Evolutionary conservation across 1,140 invertebrate species (phyloP), one percentile per base, ranked within the genome.

Genomic region (Leguminivora glycinivorella): DNA sequence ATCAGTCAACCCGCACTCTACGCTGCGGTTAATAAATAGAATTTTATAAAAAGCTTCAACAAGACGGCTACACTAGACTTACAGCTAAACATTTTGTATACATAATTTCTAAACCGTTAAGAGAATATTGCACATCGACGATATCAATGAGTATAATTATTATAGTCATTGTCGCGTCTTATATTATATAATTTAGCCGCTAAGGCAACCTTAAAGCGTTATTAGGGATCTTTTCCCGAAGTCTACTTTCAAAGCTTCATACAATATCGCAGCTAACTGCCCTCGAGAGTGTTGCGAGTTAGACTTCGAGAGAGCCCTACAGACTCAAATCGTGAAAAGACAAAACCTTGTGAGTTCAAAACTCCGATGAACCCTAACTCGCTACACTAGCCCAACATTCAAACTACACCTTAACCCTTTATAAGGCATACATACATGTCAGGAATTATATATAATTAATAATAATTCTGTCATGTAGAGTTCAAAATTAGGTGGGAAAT

Each of bases 1-100:
- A 87, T 90, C 89, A 91, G 89, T 91, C 89, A 72, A 83, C 74
- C 88, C 89, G 89, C 89, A 75, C 73, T 67, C 87, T 89, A 88
- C 79, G 78, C 72, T 73, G 87, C 87, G 87, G 87, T 83, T 80
- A 85, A 81, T 89, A 87, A 89, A 89, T 90, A 90, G 85, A 91
- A 83, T 90, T 89, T 91, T 88, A 84, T 88, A 91, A 85, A 90
- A 91, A 91, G 88, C 89, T 82, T 89, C 83, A 91, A 90, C 87
- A 89, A 91, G 88, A 90, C 88, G 83, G 82, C 87, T 90, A 91
- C 83, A 74, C 88, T 89, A 89, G 84, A 75, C 80, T 90, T 91
- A 89, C 85, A 89, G 85, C 85, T 91, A 88, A 84, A 87, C 82
- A 87, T 40, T 87, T 89, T 89, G 86, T 91, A 88, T 88, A 91